These are phyloP conservation scores for Melanchra persicariae DNA, from an alignment of 2,888 invertebrate species.

Conservation along the genomic window DNA sequence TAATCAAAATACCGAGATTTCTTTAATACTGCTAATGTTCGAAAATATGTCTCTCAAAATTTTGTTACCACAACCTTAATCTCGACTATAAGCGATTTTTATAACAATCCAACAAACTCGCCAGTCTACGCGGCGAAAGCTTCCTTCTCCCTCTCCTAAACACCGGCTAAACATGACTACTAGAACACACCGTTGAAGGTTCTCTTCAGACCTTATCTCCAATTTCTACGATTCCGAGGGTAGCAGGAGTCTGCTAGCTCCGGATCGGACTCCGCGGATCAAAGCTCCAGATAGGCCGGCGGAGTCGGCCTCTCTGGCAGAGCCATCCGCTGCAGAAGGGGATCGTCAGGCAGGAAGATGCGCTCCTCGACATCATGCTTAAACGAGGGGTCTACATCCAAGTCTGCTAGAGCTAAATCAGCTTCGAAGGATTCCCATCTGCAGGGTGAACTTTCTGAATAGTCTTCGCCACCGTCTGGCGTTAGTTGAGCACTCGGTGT, in stretches of 20 bases:
- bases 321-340: conserved; percentile 87
- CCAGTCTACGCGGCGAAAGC: conserved; percentile 82
- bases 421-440: conserved; percentile 92
- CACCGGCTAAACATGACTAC: conserved; percentile 77
- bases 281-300: conserved; percentile 89
- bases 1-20: conserved; percentile 86
- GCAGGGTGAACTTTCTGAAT: conserved; percentile 88
- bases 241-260: conserved; percentile 81
- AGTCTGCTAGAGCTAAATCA: conserved; percentile 91
- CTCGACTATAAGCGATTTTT: conserved; percentile 86
- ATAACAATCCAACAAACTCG: conserved; percentile 86
- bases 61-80: conserved; percentile 89
- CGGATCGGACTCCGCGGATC: conserved; percentile 89
- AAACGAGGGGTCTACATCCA: conserved; percentile 92
- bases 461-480: conserved; percentile 88
- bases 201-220: conserved; percentile 73
- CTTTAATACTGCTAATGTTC: conserved; percentile 86
- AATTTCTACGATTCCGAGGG: conserved; percentile 78
- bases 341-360: conserved; percentile 91
- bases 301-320: conserved; percentile 91
- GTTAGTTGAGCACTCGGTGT: conserved; percentile 92
- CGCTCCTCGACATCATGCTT: conserved; percentile 92
- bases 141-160: conserved; percentile 73
- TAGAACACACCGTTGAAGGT: conserved; percentile 73
- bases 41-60: conserved; percentile 89